Conservation (phyloP, 2,888 invertebrate genomes). For the Gymnoscelis rufifasciata region DNA sequence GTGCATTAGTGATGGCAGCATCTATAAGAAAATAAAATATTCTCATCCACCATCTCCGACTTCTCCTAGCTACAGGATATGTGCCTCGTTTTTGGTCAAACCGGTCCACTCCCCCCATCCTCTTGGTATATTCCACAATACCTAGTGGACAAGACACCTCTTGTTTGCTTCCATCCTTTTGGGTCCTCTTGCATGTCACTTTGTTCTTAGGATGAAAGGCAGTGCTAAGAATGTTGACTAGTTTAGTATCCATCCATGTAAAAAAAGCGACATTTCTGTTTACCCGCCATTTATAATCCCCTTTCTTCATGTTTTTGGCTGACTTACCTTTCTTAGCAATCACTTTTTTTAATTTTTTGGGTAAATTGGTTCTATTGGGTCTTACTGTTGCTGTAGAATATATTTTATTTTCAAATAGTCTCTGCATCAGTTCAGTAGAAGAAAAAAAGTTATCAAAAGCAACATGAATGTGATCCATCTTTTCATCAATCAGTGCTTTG, state of each 20-base stretch:
- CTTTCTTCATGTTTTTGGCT: slow-evolving; percentile 16
- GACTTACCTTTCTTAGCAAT: slow-evolving; percentile 12
- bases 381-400: slow-evolving; percentile 18
- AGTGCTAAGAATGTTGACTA: slow-evolving; percentile 15
- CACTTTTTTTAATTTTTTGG: slow-evolving; percentile 14
- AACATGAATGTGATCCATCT: slow-evolving; percentile 17
- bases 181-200: slow-evolving; percentile 18
- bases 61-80: slow-evolving; percentile 14
- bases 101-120: slow-evolving; percentile 22
- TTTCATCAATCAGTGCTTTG: slow-evolving; percentile 20
- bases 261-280: slow-evolving; percentile 18
- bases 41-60: slow-evolving; percentile 20
- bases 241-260: slow-evolving; percentile 14
- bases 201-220: slow-evolving; percentile 18
- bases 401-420: slow-evolving; percentile 14
- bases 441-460: slow-evolving; percentile 19
- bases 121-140: slow-evolving; percentile 18
- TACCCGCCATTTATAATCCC: slow-evolving; percentile 20
- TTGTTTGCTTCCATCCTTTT: slow-evolving; percentile 23
- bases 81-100: slow-evolving; percentile 19
- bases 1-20: slow-evolving; percentile 23
- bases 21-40: slow-evolving; percentile 22
- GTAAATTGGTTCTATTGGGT: slow-evolving; percentile 16
- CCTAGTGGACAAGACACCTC: slow-evolving; percentile 15
- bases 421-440: slow-evolving; percentile 12